Base-by-base conservation (phyloP, 1,140 invertebrate genomes). In the Drosophila elegans region DNA sequence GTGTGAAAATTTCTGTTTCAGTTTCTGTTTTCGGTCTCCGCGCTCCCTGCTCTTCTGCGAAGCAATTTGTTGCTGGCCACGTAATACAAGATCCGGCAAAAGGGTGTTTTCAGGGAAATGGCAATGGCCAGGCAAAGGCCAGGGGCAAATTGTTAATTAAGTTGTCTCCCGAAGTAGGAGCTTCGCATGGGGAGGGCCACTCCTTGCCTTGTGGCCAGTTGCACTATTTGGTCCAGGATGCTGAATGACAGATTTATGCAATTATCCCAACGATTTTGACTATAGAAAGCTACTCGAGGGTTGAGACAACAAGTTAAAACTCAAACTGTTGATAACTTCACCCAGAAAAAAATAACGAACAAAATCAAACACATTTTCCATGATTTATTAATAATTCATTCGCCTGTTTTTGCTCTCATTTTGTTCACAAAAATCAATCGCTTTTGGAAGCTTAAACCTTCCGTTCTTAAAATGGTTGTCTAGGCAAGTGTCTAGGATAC, bases 1-100 rank as follows among this genome's bases (percentile, higher is more conserved):
- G 74, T 77, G 74, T 77, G 74, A 77, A 71, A 77, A 54, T 76
- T 45, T 76, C 39, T 73, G 69, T 73, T 73, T 61, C 67, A 25
- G 55, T 72, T 60, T 56, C 53, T 39, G 34, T 45, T 51, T 16
- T 62, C 34, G 16, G n/a, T 32, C 7, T n/a, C 36, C 48, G 16
- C 38, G 21, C 34, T 55, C 52, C 21, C n/a, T 56, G 25, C 48
- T 44, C 41, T 48, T 66, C 4, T 52, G 52, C 72, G 13, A 21
- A 49, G 46, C 73, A 76, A 75, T 76, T 76, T 76, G 72, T 76
- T 57, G 16, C 62, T 38, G 54, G 36, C 67, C 64, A 69, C 67
- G 67, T 56, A 46, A 39, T 13, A 36, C 51, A 41, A 48, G 42
- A 27, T 11, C 44, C 51, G 36, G 27, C 36, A 53, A 52, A 72